These are phyloP conservation scores for Palythoa grandis DNA, from an alignment of 92 coral and sea anemone genomes.

Conservation along the genomic window DNA sequence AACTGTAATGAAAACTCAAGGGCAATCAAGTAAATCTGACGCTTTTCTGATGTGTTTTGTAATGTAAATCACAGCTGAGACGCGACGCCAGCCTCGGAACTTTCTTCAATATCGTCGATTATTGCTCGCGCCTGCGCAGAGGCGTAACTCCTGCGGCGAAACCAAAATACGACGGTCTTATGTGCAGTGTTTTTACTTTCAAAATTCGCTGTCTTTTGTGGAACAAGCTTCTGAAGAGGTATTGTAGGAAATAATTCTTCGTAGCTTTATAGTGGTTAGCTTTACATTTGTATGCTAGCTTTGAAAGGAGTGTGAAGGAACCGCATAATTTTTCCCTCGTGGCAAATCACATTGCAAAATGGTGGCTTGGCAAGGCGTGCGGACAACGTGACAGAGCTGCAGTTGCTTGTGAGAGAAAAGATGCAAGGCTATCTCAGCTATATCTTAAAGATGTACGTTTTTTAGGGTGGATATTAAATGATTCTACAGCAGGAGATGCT, in stretches of 20 bases:
- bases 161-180: conserved; percentile 90
- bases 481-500: neutral
- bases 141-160: conserved; percentile 81
- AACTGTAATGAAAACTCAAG: conserved; percentile 28
- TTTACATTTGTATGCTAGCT: conserved; percentile 21
- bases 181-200: conserved; percentile 60
- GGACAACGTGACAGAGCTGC: conserved; percentile 82
- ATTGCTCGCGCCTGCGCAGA: conserved; percentile 97
- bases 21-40: conserved; percentile 60
- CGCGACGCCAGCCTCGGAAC: conserved; percentile 85
- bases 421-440: conserved; percentile 3
- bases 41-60: conserved; percentile 75
- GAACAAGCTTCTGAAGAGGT: conserved; percentile 56
- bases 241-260: neutral
- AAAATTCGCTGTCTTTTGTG: conserved; percentile 69
- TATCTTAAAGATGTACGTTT: conserved; percentile 16
- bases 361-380: conserved; percentile 81
- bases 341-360: conserved; percentile 47
- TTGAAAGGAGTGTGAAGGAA: conserved; percentile 26
- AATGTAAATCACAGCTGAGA: conserved; percentile 85
- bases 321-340: conserved; percentile 34
- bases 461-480: neutral
- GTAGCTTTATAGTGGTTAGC: conserved; percentile 3
- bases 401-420: conserved; percentile 33
- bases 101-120: conserved; percentile 98